Percentiles rank a stretch among this genome's conserved stretches.
phyloP scores from a whole-genome alignment of 2,113 vertebrate genomes.

The Aleadryas rufinucha region DNA sequence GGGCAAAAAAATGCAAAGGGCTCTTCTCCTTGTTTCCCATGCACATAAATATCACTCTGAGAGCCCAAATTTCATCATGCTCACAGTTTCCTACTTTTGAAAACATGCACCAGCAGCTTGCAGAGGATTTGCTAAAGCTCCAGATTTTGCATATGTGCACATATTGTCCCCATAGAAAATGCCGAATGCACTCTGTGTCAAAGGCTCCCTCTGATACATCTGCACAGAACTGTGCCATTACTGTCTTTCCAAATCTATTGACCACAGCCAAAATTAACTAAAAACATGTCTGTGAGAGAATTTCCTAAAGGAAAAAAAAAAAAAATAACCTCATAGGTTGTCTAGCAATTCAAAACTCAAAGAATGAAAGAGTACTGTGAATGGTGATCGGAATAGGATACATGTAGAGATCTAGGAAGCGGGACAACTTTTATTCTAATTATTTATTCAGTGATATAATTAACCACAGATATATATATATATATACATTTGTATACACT shows the following conservation, averaged over 20 bases:
- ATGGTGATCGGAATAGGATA: not conserved
- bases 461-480: not conserved
- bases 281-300: not conserved
- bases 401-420: not conserved
- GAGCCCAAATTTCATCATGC: not conserved
- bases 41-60: not conserved
- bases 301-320: not conserved
- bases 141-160: not conserved
- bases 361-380: not conserved
- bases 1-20: fast-evolving
- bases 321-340: not conserved
- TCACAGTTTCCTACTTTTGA: not conserved
- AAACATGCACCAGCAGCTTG: not conserved
- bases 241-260: not conserved
- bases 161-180: not conserved
- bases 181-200: not conserved
- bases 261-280: not conserved
- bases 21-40: not conserved
- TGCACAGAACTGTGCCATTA: not conserved
- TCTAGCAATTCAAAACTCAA: not conserved
- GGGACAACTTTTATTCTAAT: not conserved
- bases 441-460: not conserved
- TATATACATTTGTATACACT: not conserved
- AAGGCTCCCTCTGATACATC: not conserved
- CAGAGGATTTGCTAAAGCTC: not conserved